These are phyloP conservation scores for Nothobranchius furzeri DNA, from an alignment of 2,113 vertebrate genomes.

Conservation along the genomic window DNA sequence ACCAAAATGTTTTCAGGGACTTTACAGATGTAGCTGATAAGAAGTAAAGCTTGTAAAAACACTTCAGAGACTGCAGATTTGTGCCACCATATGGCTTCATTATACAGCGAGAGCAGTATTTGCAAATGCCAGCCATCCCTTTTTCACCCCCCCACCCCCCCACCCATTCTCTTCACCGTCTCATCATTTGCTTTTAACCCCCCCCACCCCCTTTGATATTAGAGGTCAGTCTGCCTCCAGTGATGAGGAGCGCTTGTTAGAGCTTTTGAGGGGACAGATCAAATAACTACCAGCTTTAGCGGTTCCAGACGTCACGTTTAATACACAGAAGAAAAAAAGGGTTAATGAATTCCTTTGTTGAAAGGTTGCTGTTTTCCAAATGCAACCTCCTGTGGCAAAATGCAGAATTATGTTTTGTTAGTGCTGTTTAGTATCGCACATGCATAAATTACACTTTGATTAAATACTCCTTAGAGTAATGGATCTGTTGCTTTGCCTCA, in stretches of 20 bases:
- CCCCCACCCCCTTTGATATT: slow-evolving; percentile 56
- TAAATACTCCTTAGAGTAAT: not conserved
- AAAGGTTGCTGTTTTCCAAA: slow-evolving; percentile 46
- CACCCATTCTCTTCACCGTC: slow-evolving; percentile 41
- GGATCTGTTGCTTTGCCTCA: slow-evolving; percentile 6
- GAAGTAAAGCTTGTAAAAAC: slow-evolving; percentile 75
- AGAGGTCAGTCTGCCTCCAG: slow-evolving; percentile 72
- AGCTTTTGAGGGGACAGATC: slow-evolving; percentile 67
- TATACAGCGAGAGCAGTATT: slow-evolving; percentile 58
- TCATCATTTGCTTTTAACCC: slow-evolving; percentile 75
- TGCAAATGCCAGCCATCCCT: slow-evolving; percentile 36
- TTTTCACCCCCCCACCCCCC: slow-evolving; percentile 12
- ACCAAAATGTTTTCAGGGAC: slow-evolving; percentile 67
- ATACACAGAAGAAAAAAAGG: slow-evolving; percentile 58
- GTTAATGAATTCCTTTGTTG: slow-evolving; percentile 60
- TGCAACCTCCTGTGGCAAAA: slow-evolving; percentile 29
- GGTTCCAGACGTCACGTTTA: slow-evolving; percentile 61
- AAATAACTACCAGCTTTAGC: slow-evolving; percentile 66
- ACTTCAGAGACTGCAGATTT: slow-evolving; percentile 73
- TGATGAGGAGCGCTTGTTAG: slow-evolving; percentile 65
- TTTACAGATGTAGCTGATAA: slow-evolving; percentile 71
- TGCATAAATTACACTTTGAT: slow-evolving; percentile 17
- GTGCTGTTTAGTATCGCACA: slow-evolving; percentile 8
- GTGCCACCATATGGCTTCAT: slow-evolving; percentile 76
- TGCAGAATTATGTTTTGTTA: slow-evolving; percentile 11